Evolutionary conservation across 2,113 vertebrate species (phyloP).

Genomic region (Lota lota): DNA sequence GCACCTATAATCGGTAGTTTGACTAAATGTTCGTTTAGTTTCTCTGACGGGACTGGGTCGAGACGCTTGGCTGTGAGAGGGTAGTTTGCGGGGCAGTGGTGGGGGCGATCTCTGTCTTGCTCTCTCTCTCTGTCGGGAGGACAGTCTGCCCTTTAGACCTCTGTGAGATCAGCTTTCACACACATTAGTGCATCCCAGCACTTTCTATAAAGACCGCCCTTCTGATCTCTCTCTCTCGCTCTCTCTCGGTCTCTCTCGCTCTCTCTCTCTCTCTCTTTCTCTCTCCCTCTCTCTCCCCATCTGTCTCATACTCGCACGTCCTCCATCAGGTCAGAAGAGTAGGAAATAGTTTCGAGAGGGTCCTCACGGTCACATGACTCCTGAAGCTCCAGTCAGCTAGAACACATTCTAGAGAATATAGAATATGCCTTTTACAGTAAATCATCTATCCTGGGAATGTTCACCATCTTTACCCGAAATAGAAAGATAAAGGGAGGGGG

Average conservation of each 20-base stretch:
- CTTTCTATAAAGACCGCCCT: constrained; percentile 47
- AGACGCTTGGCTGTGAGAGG: too few species aligned
- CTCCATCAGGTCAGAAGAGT: constrained; percentile 55
- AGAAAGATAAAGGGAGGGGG: constrained; percentile 40
- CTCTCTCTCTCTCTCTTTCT: constrained; percentile 8
- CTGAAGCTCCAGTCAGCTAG: constrained; percentile 49
- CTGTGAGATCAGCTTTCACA: constrained; percentile 62
- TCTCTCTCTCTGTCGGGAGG: constrained; percentile 63
- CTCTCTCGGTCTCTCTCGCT: constrained; percentile 20
- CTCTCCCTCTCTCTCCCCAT: constrained; percentile 6
- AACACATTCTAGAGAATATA: constrained; percentile 59
- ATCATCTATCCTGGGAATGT: constrained; percentile 58
- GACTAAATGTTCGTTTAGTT: too few species aligned
- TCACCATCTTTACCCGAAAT: constrained; percentile 54
- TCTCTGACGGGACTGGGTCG: too few species aligned
- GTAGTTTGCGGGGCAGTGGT: too few species aligned
- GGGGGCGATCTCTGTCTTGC: too few species aligned
- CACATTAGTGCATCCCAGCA: constrained; percentile 50
- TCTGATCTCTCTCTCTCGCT: constrained; percentile 16
- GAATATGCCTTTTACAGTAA: constrained; percentile 54
- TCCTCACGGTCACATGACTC: constrained; percentile 25
- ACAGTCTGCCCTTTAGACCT: constrained; percentile 56
- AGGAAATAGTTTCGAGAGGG: constrained; percentile 8
- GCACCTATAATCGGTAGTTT: too few species aligned
- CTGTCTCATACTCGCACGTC: constrained; percentile 27